phyloP scores from a whole-genome alignment of 2,888 invertebrate genomes.

The Ophioninae sp. region DNA sequence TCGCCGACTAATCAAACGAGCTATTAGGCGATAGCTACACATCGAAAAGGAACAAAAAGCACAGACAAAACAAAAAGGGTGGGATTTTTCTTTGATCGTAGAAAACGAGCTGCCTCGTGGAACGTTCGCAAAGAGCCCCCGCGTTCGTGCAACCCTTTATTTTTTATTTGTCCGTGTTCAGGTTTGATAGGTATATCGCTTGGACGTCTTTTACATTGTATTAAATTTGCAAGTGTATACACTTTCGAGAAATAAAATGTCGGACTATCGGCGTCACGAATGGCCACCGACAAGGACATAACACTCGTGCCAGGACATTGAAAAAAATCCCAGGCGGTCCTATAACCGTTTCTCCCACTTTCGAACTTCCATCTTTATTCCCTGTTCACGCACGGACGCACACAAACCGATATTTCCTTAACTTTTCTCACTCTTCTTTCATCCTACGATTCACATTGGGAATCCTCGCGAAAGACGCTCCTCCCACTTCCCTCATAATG shows the following conservation, averaged over 20 bases:
- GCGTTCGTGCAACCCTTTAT: slow-evolving; percentile 23
- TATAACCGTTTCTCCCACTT: slow-evolving; percentile 55
- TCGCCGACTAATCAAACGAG: slow-evolving; percentile 40
- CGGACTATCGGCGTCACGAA: slow-evolving; percentile 37
- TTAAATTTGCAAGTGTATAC: slow-evolving; percentile 30
- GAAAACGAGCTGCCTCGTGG: slow-evolving; percentile 59
- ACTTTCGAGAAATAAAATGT: slow-evolving; percentile 41
- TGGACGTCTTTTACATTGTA: slow-evolving; percentile 35
- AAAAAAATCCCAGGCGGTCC: slow-evolving; percentile 62
- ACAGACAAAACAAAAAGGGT: slow-evolving; percentile 5
- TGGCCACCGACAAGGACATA: slow-evolving; percentile 30
- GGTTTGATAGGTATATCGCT: slow-evolving; percentile 12
- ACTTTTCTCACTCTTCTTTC: slow-evolving; percentile 28
- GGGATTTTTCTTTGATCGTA: slow-evolving; percentile 30
- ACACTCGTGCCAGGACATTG: slow-evolving; percentile 27
- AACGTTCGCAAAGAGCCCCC: slow-evolving; percentile 36
- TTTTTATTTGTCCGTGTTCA: slow-evolving; percentile 1
- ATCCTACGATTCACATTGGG: slow-evolving; percentile 22
- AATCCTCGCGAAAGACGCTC: slow-evolving; percentile 58
- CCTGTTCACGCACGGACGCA: slow-evolving; percentile 14
- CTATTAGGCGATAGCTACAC: slow-evolving; percentile 32
- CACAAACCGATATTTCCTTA: neutral
- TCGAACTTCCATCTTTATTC: slow-evolving; percentile 46
- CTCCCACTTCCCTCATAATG: slow-evolving; percentile 73
- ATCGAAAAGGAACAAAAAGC: slow-evolving; percentile 20